A percentile compares a stretch with the other conserved stretches of the same genome.
These are phyloP conservation scores for Boloria euphrosyne DNA, from an alignment of 2,888 invertebrate genomes.

Conservation along the genomic window DNA sequence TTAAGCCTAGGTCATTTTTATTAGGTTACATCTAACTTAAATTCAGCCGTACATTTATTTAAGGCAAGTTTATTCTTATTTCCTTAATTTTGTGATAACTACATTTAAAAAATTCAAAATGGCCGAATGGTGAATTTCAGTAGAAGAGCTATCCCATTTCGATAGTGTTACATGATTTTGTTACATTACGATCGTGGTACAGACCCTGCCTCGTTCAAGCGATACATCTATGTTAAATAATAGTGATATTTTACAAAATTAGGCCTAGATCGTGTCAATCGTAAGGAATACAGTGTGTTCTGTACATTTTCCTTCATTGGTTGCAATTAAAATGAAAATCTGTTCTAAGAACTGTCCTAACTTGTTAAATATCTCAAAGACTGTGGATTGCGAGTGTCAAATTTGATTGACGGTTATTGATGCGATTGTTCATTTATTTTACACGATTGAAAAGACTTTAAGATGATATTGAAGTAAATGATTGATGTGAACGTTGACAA, in stretches of 20 bases:
- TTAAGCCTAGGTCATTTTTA: background rate
- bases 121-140: slow-evolving; percentile 4
- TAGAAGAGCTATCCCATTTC: slow-evolving; percentile 71
- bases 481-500: no score
- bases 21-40: slow-evolving; percentile 19
- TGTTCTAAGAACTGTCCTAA: no score
- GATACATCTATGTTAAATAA: slow-evolving; percentile 68
- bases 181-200: slow-evolving; percentile 67
- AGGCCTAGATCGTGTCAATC: slow-evolving; percentile 10
- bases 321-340: no score
- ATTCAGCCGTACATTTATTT: slow-evolving; percentile 12
- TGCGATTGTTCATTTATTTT: no score
- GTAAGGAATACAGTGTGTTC: background rate
- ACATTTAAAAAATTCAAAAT: background rate
- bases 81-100: background rate
- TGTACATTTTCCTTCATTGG: no score
- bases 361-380: no score
- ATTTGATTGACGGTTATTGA: no score
- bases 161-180: slow-evolving; percentile 45
- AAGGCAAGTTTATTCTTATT: slow-evolving; percentile 14
- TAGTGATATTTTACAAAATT: slow-evolving; percentile 58
- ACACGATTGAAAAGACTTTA: no score
- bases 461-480: no score
- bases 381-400: no score
- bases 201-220: slow-evolving; percentile 81